A percentile compares a stretch with the other conserved stretches of the same genome.
These are phyloP conservation scores for Protobothrops mucrosquamatus DNA, from an alignment of 2,113 vertebrate species.

Conservation along the genomic window DNA sequence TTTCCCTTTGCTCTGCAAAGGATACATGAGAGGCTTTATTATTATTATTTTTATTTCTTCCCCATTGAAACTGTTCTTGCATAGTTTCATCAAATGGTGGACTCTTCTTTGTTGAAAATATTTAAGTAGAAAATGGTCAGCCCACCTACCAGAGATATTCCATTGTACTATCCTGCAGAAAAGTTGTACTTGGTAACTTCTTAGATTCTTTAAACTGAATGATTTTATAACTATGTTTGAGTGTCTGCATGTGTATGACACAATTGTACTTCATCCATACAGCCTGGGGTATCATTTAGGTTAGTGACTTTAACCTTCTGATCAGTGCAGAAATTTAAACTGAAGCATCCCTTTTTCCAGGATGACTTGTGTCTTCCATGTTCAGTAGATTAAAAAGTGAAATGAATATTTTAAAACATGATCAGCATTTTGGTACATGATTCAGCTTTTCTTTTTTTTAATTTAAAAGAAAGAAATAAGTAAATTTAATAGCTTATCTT, in stretches of 20 bases:
- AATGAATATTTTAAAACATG: neutral
- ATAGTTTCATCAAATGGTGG: neutral
- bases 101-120: neutral
- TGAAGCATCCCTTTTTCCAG: neutral
- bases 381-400: neutral
- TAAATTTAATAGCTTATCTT: neutral
- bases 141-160: neutral
- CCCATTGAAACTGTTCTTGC: neutral
- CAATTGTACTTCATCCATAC: neutral
- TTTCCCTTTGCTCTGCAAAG: too few relatives aligned
- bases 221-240: neutral
- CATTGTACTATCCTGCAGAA: neutral
- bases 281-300: neutral
- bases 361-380: neutral
- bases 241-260: neutral
- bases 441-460: neutral
- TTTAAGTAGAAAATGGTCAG: neutral
- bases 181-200: neutral
- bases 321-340: neutral
- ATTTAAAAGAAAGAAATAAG: neutral
- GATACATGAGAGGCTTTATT: too few relatives aligned
- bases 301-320: neutral
- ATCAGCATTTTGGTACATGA: neutral
- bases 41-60: neutral
- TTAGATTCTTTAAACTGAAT: neutral